Conservation (phyloP, 2,113 vertebrate species). For the Brachirus orientalis region DNA sequence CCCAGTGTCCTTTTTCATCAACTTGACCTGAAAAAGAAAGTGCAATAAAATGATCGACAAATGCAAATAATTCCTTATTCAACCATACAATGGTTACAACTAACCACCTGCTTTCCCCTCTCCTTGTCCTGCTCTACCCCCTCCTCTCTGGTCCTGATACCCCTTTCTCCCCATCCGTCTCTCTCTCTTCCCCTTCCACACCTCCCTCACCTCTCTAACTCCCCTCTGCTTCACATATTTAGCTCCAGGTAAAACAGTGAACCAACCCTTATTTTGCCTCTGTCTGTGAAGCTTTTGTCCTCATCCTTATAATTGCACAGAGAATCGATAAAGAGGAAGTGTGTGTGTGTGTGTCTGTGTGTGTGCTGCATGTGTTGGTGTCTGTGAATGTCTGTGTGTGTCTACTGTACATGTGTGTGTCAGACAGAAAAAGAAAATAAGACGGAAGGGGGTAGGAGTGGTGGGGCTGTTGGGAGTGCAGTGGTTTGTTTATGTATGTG, state of each 20-base stretch:
- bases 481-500: conserved; percentile 19
- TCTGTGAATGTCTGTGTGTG: conserved; percentile 37
- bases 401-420: conserved; percentile 30
- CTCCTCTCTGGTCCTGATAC: conserved; percentile 9
- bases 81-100: neutral
- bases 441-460: conserved; percentile 50
- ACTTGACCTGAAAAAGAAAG: too few species aligned
- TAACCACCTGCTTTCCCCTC: conserved; percentile 42
- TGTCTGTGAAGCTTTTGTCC: conserved; percentile 88
- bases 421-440: conserved; percentile 25
- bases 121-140: conserved; percentile 3
- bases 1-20: neutral
- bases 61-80: neutral
- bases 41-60: neutral
- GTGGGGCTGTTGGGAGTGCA: neutral
- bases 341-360: conserved; percentile 7
- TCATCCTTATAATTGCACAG: conserved; percentile 73
- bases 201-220: conserved; percentile 35
- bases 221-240: conserved; percentile 83
- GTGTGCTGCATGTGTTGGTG: too few species aligned
- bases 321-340: conserved; percentile 76
- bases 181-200: conserved; percentile 16
- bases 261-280: conserved; percentile 85
- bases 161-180: conserved; percentile 5
- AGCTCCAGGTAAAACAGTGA: conserved; percentile 91